These are phyloP conservation scores for Opisthograptis luteolata DNA, from an alignment of 2,888 invertebrate species.

Conservation along the genomic window DNA sequence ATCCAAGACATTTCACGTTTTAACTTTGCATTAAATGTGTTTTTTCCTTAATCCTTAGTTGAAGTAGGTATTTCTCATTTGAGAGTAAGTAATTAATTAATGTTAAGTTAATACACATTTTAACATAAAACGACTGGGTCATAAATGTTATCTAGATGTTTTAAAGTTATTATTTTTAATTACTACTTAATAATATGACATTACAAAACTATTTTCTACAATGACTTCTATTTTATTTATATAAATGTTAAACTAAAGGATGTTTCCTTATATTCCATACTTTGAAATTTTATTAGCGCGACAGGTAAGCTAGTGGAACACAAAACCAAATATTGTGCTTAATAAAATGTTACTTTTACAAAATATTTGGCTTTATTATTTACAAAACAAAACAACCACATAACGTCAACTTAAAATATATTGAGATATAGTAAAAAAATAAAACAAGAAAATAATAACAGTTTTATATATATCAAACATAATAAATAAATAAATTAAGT, in stretches of 20 bases:
- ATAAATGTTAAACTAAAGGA: conserved; percentile 1
- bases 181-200: too few species aligned
- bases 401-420: conserved; percentile 9
- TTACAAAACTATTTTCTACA: conserved; percentile 7
- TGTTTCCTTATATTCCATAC: conserved; percentile 13
- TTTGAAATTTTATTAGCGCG: conserved; percentile 14
- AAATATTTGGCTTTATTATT: conserved; percentile 35
- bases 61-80: too few species aligned
- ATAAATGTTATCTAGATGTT: too few species aligned
- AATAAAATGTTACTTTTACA: conserved; percentile 53
- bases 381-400: conserved; percentile 15
- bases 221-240: conserved; percentile 3
- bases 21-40: too few species aligned
- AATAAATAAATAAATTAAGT: too few species aligned
- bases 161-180: conserved; percentile 3
- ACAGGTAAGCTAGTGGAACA: conserved; percentile 39
- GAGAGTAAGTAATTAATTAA: too few species aligned
- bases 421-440: conserved; percentile 3
- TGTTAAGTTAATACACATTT: too few species aligned
- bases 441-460: neutral
- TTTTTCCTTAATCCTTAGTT: too few species aligned
- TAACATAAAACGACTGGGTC: too few species aligned
- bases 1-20: too few species aligned
- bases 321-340: conserved; percentile 45
- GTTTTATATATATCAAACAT: neutral